Evolutionary conservation across 2,113 vertebrate species (phyloP), one percentile per base, ranked within the genome.

Genomic region (Scomber colias): DNA sequence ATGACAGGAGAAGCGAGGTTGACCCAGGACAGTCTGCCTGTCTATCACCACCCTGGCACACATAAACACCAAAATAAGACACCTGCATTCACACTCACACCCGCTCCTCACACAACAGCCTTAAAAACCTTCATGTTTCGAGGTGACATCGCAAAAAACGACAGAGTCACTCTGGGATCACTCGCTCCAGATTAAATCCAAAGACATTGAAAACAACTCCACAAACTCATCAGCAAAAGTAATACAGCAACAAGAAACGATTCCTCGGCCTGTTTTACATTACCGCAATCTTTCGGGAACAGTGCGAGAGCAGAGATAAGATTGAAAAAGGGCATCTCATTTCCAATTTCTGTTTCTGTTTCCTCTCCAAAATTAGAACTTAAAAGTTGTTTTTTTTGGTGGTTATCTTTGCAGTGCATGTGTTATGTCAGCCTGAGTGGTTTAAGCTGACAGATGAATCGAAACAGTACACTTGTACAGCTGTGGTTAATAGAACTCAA

Each of bases 221-320:
- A 19, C 45, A 75, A 62, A 45, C 65, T 79, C 65, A 76, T 75
- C 61, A 54, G 45, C 55, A 71, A 66, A 68, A 76, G 56, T 68
- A 60, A 67, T 5, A 51, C 24, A 27, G 54, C 31, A 15, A 71
- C 31, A 49, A 56, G 35, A 64, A 76, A 61, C 56, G 40, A 71
- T 66, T 71, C 24, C 66, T 45, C 21, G 70, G 24, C 19, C 50
- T 63, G 12, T 68, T 76, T 67, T 68, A 73, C 72, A 69, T 85
- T 77, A 72, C 21, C 16, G 31, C 62, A 73, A 30, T 81, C 63
- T 69, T 68, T 66, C 27, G 48, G 24, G 5, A 59, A 79, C 65
- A 45, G 45, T 72, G 27, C n/a, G 0, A 44, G n/a, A 51, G 56
- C 24, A 14, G 73, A 63, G 49, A 79, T 59, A 79, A 79, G 76